phyloP scores from a whole-genome alignment of 35 echinoderm and acorn worm species.

The Holothuria glaberrima region DNA sequence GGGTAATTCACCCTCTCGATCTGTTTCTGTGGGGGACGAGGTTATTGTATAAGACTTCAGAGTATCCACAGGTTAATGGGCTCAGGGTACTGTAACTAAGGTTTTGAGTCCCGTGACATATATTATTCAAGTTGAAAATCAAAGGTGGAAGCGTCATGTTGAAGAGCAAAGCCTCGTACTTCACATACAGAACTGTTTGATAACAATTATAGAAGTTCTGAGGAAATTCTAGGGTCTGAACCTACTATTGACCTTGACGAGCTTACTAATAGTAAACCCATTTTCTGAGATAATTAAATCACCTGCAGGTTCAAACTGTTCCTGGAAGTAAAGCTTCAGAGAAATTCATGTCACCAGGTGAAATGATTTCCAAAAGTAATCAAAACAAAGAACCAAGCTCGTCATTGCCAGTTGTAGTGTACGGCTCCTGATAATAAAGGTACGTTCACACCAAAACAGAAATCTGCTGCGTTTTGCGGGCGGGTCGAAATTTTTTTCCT shows the following conservation, averaged over 20 bases:
- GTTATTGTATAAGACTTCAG: slow-evolving; percentile 16
- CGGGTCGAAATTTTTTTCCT: too few species aligned
- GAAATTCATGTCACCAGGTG: neutral
- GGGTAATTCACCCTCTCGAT: neutral
- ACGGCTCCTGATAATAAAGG: neutral
- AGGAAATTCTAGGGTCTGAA: too few species aligned
- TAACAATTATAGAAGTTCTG: too few species aligned
- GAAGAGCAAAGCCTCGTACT: neutral
- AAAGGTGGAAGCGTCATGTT: neutral
- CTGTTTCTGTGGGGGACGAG: slow-evolving; percentile 3
- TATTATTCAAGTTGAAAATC: slow-evolving; percentile 6
- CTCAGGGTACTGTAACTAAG: neutral
- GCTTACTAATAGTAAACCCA: too few species aligned
- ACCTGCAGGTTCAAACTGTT: neutral
- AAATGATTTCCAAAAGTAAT: too few species aligned
- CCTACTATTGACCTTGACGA: too few species aligned
- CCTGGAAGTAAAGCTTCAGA: neutral
- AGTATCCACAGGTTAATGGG: slow-evolving; percentile 8
- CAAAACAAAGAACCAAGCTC: too few species aligned
- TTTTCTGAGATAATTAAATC: too few species aligned
- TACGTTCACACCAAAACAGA: too few species aligned
- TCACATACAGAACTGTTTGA: too few species aligned
- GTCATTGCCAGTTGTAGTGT: neutral
- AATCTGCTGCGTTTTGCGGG: too few species aligned
- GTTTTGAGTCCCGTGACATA: neutral